Evolutionary conservation across 2,797 vertebrate species (phyloP).

Genomic region (Halcyon badia): DNA sequence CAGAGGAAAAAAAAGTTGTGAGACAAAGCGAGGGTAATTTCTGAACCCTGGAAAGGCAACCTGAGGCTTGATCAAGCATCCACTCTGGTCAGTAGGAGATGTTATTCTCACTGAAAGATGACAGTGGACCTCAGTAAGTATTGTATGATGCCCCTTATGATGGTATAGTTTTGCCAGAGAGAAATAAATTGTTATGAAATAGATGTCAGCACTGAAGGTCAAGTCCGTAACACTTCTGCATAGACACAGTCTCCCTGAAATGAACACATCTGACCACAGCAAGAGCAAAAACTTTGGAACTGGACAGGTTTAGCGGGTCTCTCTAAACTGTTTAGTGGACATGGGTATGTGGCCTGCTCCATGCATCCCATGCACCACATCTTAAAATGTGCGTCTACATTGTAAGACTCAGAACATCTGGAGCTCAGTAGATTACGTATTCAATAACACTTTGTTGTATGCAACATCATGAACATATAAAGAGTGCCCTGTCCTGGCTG

Average conservation of each 20-base stretch:
- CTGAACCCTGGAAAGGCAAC: not conserved
- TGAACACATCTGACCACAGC: not conserved
- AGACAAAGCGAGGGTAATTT: constrained; percentile 1
- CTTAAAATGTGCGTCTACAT: not conserved
- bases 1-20: not conserved
- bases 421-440: not conserved
- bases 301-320: not conserved
- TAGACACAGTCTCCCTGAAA: not conserved
- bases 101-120: not conserved
- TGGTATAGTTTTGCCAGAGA: not conserved
- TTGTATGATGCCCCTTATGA: not conserved
- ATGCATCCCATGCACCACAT: not conserved
- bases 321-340: not conserved
- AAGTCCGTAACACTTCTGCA: not conserved
- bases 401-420: not conserved
- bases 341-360: not conserved
- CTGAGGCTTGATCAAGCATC: not conserved
- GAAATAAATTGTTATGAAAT: not conserved
- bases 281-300: not conserved
- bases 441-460: not conserved
- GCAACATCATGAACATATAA: not conserved
- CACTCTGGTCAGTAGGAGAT: not conserved
- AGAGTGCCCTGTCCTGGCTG: not conserved
- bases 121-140: not conserved
- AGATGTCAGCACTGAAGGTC: not conserved